Percentiles rank a stretch among this genome's conserved stretches.
Conservation (phyloP, 2,113 vertebrate genomes). For the Muntiacus reevesi region DNA sequence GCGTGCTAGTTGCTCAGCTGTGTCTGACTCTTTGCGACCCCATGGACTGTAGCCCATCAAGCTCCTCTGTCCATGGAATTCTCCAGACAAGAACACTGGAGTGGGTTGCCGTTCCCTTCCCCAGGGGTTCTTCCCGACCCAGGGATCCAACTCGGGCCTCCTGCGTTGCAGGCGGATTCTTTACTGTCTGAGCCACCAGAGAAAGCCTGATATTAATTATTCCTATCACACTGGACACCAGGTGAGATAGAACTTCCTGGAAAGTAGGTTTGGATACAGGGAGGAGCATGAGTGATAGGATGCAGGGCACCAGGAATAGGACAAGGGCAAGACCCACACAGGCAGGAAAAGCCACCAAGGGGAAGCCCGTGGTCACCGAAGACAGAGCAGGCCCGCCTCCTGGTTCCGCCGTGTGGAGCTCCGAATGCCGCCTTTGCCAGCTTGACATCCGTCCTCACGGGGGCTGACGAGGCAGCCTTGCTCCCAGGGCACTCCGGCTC, state of each 20-base stretch:
- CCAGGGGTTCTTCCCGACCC: not conserved
- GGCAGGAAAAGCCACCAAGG: not conserved
- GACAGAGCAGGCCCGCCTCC: not conserved
- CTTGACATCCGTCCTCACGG: fast-evolving
- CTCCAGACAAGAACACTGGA: not conserved
- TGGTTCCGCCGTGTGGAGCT: not conserved
- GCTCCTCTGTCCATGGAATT: not conserved
- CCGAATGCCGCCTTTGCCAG: fast-evolving
- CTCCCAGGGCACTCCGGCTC: too few relatives aligned
- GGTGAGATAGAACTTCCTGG: conserved; percentile 18
- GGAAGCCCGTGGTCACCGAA: not conserved
- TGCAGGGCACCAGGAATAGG: not conserved
- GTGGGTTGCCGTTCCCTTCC: not conserved
- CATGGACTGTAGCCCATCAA: not conserved
- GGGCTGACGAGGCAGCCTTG: not conserved
- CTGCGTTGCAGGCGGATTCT: not conserved
- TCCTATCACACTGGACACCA: not conserved
- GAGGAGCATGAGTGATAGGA: not conserved
- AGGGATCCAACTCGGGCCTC: not conserved
- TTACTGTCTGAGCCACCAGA: not conserved
- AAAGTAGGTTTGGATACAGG: not conserved
- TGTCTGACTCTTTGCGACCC: not conserved
- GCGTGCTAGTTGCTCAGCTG: not conserved
- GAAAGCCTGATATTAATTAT: not conserved
- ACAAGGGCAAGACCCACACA: not conserved